These are phyloP conservation scores for Netelia inedita DNA, from an alignment of 2,888 invertebrate species.

Conservation along the genomic window DNA sequence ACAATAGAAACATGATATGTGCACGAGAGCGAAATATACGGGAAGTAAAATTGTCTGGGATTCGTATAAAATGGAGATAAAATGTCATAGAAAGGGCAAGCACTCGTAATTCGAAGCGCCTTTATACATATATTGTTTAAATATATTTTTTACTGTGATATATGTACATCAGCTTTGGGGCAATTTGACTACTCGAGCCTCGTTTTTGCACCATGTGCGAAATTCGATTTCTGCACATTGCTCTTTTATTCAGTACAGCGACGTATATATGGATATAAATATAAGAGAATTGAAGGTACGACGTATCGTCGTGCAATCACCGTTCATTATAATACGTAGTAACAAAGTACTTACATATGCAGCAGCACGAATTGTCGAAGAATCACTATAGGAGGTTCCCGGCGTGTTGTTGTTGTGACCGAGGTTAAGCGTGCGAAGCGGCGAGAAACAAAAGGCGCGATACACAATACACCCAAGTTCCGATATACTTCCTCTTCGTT, in stretches of 20 bases:
- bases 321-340: neutral
- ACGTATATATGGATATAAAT: neutral
- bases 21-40: neutral
- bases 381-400: neutral
- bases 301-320: neutral
- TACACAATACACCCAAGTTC: neutral
- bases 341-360: neutral
- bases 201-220: neutral
- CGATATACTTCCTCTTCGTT: constrained; percentile 2
- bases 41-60: neutral
- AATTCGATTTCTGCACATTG: neutral
- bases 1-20: constrained; percentile 45
- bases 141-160: neutral
- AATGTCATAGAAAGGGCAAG: constrained; percentile 21
- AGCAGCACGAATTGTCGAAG: constrained; percentile 19
- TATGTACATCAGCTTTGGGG: neutral
- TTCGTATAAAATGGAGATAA: neutral
- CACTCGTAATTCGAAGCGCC: constrained; percentile 13
- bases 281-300: neutral
- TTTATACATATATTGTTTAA: constrained; percentile 4
- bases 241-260: neutral
- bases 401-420: neutral
- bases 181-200: neutral
- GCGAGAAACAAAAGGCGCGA: neutral
- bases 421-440: neutral